A percentile compares a stretch with the other conserved stretches of the same genome.
Evolutionary conservation across 1,140 invertebrate genomes (phyloP).

Genomic region (Mycetomoellerius zeteki): DNA sequence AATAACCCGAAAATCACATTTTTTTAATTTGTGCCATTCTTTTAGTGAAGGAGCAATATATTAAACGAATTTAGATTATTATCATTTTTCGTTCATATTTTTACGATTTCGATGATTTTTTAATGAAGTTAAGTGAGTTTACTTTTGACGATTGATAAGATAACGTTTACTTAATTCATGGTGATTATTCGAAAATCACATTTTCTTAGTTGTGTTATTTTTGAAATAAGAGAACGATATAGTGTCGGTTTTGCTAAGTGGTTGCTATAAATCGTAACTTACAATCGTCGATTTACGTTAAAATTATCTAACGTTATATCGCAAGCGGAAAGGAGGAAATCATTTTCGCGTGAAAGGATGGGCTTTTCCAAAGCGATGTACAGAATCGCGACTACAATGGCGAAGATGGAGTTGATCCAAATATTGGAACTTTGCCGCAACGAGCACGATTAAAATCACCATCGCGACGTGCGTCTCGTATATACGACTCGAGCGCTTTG

Average conservation of each 20-base stretch:
- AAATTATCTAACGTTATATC: not conserved
- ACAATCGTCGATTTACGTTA: not conserved
- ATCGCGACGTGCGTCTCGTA: constrained; percentile 40
- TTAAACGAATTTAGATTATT: too few species aligned
- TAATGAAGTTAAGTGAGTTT: too few species aligned
- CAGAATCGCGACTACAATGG: not conserved
- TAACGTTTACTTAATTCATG: too few species aligned
- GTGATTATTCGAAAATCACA: too few species aligned
- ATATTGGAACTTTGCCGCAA: constrained; percentile 55
- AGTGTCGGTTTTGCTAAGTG: not conserved
- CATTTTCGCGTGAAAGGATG: not conserved
- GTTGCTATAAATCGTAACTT: not conserved
- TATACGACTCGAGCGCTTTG: constrained; percentile 48
- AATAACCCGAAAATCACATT: too few species aligned
- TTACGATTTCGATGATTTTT: too few species aligned
- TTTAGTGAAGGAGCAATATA: too few species aligned
- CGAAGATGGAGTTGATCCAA: constrained; percentile 22
- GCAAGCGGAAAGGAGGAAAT: not conserved
- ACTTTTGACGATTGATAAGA: too few species aligned
- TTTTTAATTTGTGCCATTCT: too few species aligned
- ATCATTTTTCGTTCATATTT: too few species aligned
- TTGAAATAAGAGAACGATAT: too few species aligned
- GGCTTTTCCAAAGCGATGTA: not conserved
- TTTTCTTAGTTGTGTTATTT: too few species aligned
- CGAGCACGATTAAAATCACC: constrained; percentile 58